Conservation (phyloP, 2,888 invertebrate species). For the Peribatodes rhomboidaria region DNA sequence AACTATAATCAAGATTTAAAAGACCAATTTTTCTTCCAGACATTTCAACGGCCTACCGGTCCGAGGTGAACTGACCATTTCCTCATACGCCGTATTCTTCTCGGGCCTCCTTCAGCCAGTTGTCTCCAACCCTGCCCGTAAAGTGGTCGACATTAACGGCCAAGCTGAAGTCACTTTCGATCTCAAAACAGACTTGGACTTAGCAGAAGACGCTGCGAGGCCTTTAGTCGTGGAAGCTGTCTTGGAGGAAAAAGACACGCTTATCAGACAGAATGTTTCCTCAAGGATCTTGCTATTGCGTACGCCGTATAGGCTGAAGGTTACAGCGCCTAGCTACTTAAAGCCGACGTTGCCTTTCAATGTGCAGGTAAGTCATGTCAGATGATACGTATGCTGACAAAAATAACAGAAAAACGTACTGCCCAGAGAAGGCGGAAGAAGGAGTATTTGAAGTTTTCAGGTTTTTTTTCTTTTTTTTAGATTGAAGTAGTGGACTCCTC, state of each 20-base stretch:
- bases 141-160: slow-evolving; percentile 89
- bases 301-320: slow-evolving; percentile 88
- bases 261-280: slow-evolving; percentile 93
- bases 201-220: slow-evolving; percentile 92
- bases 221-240: slow-evolving; percentile 94
- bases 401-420: no score
- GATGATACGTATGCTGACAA: not conserved
- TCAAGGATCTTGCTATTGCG: slow-evolving; percentile 87
- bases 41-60: slow-evolving; percentile 96
- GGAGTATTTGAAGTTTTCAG: not conserved
- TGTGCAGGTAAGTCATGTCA: slow-evolving; percentile 84
- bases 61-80: slow-evolving; percentile 93
- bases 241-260: slow-evolving; percentile 95
- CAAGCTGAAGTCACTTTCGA: slow-evolving; percentile 91
- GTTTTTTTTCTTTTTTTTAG: slow-evolving; percentile 45
- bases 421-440: no score
- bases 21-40: slow-evolving; percentile 70
- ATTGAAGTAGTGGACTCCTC: slow-evolving; percentile 76
- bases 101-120: slow-evolving; percentile 93
- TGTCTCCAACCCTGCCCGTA: slow-evolving; percentile 90
- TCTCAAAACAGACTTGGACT: slow-evolving; percentile 90
- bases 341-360: slow-evolving; percentile 95
- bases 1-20: no score
- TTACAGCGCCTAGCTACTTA: slow-evolving; percentile 94
- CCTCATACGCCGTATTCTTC: slow-evolving; percentile 93